Evolutionary conservation across 2,113 vertebrate species (phyloP).

Genomic region (Chiloscyllium plagiosum): DNA sequence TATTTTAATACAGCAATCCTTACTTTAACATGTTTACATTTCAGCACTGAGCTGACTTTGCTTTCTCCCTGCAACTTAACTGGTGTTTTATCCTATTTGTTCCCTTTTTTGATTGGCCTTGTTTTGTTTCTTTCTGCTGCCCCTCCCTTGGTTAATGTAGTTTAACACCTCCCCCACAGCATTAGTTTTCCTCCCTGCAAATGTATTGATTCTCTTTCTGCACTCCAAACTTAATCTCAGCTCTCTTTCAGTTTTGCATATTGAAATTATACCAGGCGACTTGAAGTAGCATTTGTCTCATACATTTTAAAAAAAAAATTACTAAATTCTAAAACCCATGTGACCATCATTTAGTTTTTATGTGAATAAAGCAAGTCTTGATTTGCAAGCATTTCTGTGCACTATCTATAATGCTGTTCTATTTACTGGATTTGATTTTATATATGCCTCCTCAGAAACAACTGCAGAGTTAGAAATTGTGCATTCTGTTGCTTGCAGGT

Average conservation of each 20-base stretch:
- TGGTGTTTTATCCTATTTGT: not conserved
- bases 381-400: not conserved
- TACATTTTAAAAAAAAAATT: not conserved
- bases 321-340: too few species aligned
- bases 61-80: not conserved
- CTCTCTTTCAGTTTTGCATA: not conserved
- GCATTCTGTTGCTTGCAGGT: slow-evolving; percentile 56
- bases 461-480: not conserved
- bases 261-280: not conserved
- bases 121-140: not conserved
- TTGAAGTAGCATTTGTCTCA: not conserved
- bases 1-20: not conserved
- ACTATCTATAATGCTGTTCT: not conserved
- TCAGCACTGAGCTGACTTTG: not conserved
- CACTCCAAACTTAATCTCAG: not conserved
- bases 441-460: not conserved
- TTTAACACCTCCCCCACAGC: not conserved
- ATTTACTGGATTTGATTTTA: not conserved
- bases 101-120: not conserved
- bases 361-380: not conserved
- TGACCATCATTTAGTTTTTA: not conserved
- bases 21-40: not conserved
- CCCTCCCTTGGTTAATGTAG: not conserved
- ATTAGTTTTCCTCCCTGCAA: too few species aligned
- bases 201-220: not conserved